Evolutionary conservation across 53 echinoderm and acorn worm genomes (phyloP).

Genomic region (Zoroaster sp.): DNA sequence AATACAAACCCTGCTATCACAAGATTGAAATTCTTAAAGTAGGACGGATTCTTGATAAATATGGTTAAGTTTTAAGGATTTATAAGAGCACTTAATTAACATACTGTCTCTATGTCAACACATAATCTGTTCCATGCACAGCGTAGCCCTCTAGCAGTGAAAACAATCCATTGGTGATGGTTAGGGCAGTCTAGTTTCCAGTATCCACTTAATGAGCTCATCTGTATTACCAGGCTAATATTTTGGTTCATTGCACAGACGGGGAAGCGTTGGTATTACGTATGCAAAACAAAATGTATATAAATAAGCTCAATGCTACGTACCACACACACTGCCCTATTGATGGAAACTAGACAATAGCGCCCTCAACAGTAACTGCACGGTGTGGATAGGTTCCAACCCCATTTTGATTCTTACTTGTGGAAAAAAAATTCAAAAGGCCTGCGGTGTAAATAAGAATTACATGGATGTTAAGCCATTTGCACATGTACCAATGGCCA

Average conservation of each 20-base stretch:
- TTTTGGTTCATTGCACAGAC: no score
- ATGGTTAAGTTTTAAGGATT: neutral
- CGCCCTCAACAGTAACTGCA: no score
- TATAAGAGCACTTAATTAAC: no score
- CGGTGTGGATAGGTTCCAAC: no score
- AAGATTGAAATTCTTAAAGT: neutral
- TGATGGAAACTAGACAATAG: no score
- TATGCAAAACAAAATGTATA: no score
- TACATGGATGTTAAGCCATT: neutral
- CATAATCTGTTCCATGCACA: neutral
- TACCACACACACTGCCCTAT: no score
- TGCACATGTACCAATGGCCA: neutral
- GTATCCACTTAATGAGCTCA: neutral
- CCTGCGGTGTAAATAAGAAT: neutral
- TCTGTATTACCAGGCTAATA: no score
- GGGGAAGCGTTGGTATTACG: no score
- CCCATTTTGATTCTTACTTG: neutral
- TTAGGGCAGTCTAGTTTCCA: neutral
- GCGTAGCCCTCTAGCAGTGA: neutral
- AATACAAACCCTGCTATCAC: constrained; percentile 1
- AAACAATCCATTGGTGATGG: neutral
- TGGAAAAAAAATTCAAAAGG: neutral
- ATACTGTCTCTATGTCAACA: no score
- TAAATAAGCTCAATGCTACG: no score
- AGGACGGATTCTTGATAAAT: neutral